Base-by-base conservation (phyloP, 2,888 invertebrate species). In the Dascillus cervinus region DNA sequence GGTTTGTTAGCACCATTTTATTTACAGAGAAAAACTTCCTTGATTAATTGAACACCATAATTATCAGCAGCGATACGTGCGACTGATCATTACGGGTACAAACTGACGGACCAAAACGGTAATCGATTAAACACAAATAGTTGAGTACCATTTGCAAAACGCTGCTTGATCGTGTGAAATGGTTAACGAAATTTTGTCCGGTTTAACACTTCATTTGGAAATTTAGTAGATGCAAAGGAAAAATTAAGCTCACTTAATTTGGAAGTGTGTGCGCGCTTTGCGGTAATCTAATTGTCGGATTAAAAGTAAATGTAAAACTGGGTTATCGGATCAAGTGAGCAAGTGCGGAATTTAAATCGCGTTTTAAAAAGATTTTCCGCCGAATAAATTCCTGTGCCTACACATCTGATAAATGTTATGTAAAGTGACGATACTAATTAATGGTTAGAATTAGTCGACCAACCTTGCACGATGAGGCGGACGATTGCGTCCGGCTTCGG, bases 391-490 rank as follows among this genome's bases (percentile, higher is more conserved):
- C n/a, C n/a, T n/a, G n/a, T n/a, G n/a, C n/a, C n/a, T n/a, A n/a
- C n/a, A n/a, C n/a, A n/a, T n/a, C n/a, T n/a, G n/a, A n/a, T n/a
- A n/a, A 21, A n/a, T 2, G 11, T 22, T 22, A 22, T 22, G 3
- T n/a, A 10, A 10, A 21, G 21, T 3, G 21, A 10, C 10, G 11
- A 21, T 21, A 22, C 11, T 22, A 22, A 22, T 22, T 22, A n/a
- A 22, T 3, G 24, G 12, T 9, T 2, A 24, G 2, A 1, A 17
- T 17, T 11, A 24, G 8, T 11, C 13, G 9, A 24, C 11, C 69
- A 63, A 80, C 80, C 80, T 71, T 78, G 75, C 35, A 81, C 79
- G 46, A 75, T 67, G 48, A 81, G 71, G 51, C 72, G 71, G 42
- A 79, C 71, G 46, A 79, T 67, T 20, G 74, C 73, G 55, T 80